phyloP scores from a whole-genome alignment of 2,113 vertebrate genomes.

The Fukomys damarensis region DNA sequence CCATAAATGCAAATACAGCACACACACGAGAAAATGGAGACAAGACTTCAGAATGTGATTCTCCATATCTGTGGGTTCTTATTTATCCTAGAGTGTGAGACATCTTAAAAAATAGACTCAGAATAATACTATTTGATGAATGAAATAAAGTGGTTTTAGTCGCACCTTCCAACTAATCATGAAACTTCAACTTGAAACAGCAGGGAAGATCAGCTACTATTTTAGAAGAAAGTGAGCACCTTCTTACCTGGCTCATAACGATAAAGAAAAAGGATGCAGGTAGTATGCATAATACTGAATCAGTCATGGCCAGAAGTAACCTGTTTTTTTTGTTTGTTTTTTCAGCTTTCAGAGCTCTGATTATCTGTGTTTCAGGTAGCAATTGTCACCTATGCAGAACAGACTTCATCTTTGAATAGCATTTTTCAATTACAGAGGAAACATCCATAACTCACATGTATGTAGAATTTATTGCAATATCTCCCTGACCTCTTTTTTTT shows the following conservation, averaged over 20 bases:
- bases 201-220: not conserved
- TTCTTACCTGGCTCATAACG: not conserved
- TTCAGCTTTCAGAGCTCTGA: conserved; percentile 11
- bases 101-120: not conserved
- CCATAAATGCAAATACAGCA: conserved; percentile 74
- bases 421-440: conserved; percentile 51
- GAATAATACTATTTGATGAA: conserved; percentile 22
- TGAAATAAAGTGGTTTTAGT: conserved; percentile 8
- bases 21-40: not conserved
- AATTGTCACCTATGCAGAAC: not conserved
- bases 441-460: not conserved
- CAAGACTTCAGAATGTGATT: not conserved
- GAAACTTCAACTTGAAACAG: conserved; percentile 2
- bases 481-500: not conserved
- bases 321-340: not conserved
- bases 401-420: not conserved
- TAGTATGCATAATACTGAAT: not conserved
- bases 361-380: not conserved
- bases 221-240: not conserved
- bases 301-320: not conserved
- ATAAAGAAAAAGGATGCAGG: not conserved
- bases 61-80: not conserved
- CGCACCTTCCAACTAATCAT: not conserved
- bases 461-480: not conserved
- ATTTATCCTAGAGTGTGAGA: not conserved